Evolutionary conservation across 1,140 invertebrate genomes (phyloP).

Genomic region (Wasmannia auropunctata): DNA sequence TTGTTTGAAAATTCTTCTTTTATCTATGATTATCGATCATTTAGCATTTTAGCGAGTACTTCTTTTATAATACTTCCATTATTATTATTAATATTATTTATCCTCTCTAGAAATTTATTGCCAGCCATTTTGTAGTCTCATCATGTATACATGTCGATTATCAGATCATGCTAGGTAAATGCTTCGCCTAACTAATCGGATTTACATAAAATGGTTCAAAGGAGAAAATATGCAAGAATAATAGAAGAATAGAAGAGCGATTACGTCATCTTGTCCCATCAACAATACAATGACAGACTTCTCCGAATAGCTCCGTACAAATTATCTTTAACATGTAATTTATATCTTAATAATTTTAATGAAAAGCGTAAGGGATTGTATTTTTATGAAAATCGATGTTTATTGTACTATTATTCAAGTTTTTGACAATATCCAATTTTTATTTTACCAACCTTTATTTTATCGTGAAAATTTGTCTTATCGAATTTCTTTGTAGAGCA

Average conservation of each 20-base stretch:
- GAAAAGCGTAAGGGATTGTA: not conserved
- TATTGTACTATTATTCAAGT: not conserved
- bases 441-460: not conserved
- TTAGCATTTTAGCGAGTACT: not conserved
- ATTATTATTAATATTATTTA: not conserved
- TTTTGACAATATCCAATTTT: not conserved
- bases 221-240: not conserved
- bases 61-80: not conserved
- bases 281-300: not conserved
- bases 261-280: not conserved
- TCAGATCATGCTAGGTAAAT: not conserved
- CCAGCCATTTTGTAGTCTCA: not conserved
- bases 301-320: not conserved
- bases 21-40: not conserved
- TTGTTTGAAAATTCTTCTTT: not conserved
- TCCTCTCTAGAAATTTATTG: not conserved
- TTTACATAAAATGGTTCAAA: constrained; percentile 22
- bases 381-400: constrained; percentile 8
- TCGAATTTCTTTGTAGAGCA: not conserved
- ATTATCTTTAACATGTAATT: not conserved
- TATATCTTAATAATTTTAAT: not conserved
- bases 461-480: not conserved
- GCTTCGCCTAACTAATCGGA: not conserved
- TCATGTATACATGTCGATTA: not conserved
- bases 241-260: not conserved